Percentiles rank a stretch among this genome's conserved stretches.
These are phyloP conservation scores for Gopherus flavomarginatus DNA, from an alignment of 2,113 vertebrate genomes.

Conservation along the genomic window DNA sequence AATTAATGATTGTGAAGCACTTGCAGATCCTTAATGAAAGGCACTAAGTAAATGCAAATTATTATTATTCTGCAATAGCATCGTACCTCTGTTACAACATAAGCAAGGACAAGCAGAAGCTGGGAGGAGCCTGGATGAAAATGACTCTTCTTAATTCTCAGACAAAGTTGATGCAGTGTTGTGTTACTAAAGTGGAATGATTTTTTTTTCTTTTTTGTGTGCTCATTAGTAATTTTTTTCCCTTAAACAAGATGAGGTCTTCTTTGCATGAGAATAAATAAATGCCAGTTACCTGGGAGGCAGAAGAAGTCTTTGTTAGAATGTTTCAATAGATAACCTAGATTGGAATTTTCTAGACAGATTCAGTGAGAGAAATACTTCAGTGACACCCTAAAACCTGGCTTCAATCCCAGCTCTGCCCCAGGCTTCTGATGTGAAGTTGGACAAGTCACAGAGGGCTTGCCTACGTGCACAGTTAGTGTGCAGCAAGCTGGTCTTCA, in stretches of 20 bases:
- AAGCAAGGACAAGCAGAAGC: background rate
- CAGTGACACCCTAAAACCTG: background rate
- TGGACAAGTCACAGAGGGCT: background rate
- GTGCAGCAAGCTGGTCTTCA: too few relatives aligned
- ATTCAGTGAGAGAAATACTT: background rate
- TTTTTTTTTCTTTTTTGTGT: constrained; percentile 66
- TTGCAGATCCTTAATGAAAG: background rate
- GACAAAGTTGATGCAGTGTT: constrained; percentile 69
- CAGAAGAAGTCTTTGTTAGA: constrained; percentile 5
- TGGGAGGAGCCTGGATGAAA: constrained; percentile 54
- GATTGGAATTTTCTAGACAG: background rate
- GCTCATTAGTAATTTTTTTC: constrained; percentile 73
- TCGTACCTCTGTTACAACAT: background rate
- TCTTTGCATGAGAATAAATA: constrained; percentile 70
- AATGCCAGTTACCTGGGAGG: background rate
- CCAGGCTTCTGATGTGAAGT: background rate
- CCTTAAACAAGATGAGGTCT: constrained; percentile 45
- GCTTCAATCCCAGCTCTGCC: background rate
- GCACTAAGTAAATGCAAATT: background rate
- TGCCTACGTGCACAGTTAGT: too few relatives aligned
- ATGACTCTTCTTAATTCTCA: constrained; percentile 62
- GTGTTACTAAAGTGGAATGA: constrained; percentile 71
- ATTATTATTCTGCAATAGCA: background rate
- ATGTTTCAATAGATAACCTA: constrained; percentile 51
- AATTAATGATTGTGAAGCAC: background rate